Percentiles rank a stretch among this genome's conserved stretches.
Evolutionary conservation across 2,888 invertebrate species (phyloP).

Genomic region (Micropterix aruncella): DNA sequence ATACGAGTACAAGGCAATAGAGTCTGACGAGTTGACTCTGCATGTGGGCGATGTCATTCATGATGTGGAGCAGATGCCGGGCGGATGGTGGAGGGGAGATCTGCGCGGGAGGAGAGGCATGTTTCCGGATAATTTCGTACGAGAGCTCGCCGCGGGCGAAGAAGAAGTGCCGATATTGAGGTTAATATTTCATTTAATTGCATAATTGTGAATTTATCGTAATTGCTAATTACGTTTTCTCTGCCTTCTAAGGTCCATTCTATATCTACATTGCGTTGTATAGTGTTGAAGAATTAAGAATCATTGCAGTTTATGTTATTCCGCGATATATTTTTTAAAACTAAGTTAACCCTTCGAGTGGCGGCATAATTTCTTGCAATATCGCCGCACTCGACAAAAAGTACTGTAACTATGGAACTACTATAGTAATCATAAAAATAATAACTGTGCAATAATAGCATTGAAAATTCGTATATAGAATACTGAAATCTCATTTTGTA

Average conservation of each 20-base stretch:
- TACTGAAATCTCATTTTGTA: too few relatives aligned
- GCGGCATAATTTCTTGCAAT: too few relatives aligned
- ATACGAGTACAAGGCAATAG: conserved; percentile 74
- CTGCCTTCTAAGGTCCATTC: not conserved
- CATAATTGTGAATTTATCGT: conserved; percentile 1
- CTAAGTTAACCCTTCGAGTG: too few relatives aligned
- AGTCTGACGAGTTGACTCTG: conserved; percentile 73
- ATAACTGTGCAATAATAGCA: too few relatives aligned
- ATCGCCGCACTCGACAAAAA: too few relatives aligned
- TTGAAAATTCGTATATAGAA: too few relatives aligned
- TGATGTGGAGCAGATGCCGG: conserved; percentile 61
- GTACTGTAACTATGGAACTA: too few relatives aligned
- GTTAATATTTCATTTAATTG: conserved; percentile 17
- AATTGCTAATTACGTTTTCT: not conserved
- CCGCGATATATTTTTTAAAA: too few relatives aligned
- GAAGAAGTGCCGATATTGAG: conserved; percentile 23
- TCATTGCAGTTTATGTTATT: too few relatives aligned
- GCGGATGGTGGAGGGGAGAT: conserved; percentile 90
- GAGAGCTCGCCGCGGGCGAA: conserved; percentile 33
- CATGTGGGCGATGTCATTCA: conserved; percentile 72
- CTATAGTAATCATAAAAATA: too few relatives aligned
- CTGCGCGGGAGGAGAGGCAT: conserved; percentile 68
- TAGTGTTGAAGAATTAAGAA: conserved; percentile 6
- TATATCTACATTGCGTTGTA: conserved; percentile 1
- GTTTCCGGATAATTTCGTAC: conserved; percentile 91